A percentile compares a stretch with the other conserved stretches of the same genome.
phyloP scores from a whole-genome alignment of 2,888 invertebrate species.

The Metacarcinus magister region DNA sequence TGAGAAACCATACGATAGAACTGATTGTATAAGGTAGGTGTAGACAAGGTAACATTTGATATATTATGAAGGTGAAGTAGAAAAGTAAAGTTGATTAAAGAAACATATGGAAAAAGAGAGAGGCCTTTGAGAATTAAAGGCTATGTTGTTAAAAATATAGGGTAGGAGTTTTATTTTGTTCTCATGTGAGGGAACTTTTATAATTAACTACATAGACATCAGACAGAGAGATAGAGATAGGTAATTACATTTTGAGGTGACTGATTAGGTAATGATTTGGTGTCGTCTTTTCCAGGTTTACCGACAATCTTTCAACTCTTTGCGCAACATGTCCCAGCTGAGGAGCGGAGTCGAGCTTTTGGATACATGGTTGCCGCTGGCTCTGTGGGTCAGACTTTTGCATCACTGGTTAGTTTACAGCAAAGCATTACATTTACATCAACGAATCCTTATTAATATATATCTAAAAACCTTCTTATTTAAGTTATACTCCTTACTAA shows the following conservation, averaged over 20 bases:
- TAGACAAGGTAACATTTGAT: too few species aligned
- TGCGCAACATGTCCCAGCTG: conserved; percentile 89
- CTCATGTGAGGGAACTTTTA: neutral
- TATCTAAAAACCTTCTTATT: neutral
- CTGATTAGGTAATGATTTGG: neutral
- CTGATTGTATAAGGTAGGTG: too few species aligned
- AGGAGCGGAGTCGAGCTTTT: conserved; percentile 89
- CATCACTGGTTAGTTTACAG: conserved; percentile 88
- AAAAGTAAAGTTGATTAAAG: too few species aligned
- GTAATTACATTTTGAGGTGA: neutral
- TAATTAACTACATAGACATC: neutral
- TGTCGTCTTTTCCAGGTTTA: conserved; percentile 85
- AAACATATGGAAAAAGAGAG: too few species aligned
- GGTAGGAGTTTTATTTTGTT: neutral
- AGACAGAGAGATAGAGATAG: neutral
- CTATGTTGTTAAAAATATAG: too few species aligned
- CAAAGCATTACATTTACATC: neutral
- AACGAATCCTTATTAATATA: neutral
- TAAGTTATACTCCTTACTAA: neutral
- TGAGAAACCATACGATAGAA: too few species aligned
- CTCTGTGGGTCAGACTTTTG: conserved; percentile 90
- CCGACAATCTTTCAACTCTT: conserved; percentile 91
- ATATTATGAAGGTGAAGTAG: too few species aligned
- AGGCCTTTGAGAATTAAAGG: too few species aligned
- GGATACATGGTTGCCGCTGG: conserved; percentile 90